Evolutionary conservation across 2,113 vertebrate species (phyloP).

Genomic region (Tachycineta bicolor): DNA sequence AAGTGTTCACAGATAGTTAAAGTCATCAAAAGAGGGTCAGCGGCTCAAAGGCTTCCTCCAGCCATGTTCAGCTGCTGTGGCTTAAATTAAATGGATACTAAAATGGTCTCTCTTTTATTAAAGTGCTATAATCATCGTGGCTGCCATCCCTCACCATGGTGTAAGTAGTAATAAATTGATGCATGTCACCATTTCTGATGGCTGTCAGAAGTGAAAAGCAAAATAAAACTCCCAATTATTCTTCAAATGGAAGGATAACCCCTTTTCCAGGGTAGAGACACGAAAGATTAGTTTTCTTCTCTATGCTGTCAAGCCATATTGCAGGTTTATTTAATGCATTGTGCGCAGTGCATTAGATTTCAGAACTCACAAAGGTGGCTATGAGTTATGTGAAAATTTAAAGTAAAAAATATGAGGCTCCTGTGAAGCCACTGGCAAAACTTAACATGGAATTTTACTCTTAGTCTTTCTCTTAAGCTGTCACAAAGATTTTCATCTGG

Average conservation of each 20-base stretch:
- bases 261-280: neutral
- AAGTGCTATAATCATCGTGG: conserved; percentile 33
- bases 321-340: conserved; percentile 18
- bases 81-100: conserved; percentile 54
- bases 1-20: conserved; percentile 5
- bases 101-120: conserved; percentile 41
- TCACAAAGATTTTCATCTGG: neutral
- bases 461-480: neutral
- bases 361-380: neutral
- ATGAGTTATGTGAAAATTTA: neutral
- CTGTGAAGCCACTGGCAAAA: conserved; percentile 23
- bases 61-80: neutral
- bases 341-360: neutral
- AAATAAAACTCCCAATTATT: conserved; percentile 45
- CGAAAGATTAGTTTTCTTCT: neutral
- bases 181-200: neutral
- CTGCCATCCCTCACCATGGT: neutral
- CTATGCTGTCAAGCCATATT: neutral
- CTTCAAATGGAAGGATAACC: conserved; percentile 18
- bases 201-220: conserved; percentile 13
- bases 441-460: neutral
- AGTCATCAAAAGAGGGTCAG: conserved; percentile 55
- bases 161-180: neutral
- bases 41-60: conserved; percentile 19
- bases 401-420: neutral